Percentiles rank a stretch among this genome's conserved stretches.
These are phyloP conservation scores for Brachionus asplanchnoidis DNA, from an alignment of 1,140 invertebrate species.

Conservation along the genomic window DNA sequence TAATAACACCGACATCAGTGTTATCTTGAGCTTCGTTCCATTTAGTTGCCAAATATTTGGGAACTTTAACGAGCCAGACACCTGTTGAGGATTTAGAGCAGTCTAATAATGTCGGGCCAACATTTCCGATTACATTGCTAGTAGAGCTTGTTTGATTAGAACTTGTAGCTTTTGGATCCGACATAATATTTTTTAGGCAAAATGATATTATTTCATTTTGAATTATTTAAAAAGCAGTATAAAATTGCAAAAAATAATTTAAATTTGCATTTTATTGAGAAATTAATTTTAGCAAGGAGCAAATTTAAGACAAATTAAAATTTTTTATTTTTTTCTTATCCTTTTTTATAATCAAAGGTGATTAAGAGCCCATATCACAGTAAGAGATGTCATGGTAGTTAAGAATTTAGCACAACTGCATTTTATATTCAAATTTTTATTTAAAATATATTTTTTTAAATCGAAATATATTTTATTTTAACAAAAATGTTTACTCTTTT, in stretches of 20 bases:
- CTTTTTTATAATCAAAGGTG: no score
- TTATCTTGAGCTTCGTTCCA: constrained; percentile 77
- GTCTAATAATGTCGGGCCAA: constrained; percentile 27
- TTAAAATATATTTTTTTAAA: no score
- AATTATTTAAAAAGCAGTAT: not conserved
- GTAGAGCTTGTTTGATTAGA: not conserved
- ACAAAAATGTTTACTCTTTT: no score
- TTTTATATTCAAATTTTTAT: no score
- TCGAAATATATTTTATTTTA: no score
- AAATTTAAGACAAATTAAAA: not conserved
- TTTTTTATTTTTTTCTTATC: no score
- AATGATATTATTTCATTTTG: not conserved
- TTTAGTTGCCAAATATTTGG: constrained; percentile 85
- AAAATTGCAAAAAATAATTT: not conserved
- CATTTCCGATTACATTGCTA: not conserved
- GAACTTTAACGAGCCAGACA: constrained; percentile 55
- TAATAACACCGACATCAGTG: constrained; percentile 72
- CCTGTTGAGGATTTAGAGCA: not conserved
- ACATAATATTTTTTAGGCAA: not conserved
- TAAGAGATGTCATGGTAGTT: no score
- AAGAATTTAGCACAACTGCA: no score
- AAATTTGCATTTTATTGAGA: not conserved
- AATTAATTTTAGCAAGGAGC: not conserved
- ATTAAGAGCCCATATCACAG: no score
- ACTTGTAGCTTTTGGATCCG: not conserved